A percentile compares a stretch with the other conserved stretches of the same genome.
These are phyloP conservation scores for Zenarchopterus dispar DNA, from an alignment of 2,797 vertebrate genomes.

Conservation along the genomic window DNA sequence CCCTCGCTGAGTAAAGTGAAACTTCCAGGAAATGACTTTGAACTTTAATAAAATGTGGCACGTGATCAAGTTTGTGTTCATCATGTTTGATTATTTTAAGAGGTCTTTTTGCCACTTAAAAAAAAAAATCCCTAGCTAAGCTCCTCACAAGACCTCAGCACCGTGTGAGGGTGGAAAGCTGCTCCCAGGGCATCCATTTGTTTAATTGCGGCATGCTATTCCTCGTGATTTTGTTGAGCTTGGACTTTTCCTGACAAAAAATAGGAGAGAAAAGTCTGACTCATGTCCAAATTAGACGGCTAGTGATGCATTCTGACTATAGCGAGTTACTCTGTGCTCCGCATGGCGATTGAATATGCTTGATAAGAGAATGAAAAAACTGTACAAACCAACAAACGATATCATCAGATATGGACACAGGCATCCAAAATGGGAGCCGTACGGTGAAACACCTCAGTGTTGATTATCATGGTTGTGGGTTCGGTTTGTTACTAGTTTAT, in stretches of 20 bases:
- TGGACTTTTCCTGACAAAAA: constrained; percentile 31
- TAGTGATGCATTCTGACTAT: constrained; percentile 46
- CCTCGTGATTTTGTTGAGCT: constrained; percentile 44
- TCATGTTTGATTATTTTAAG: constrained; percentile 16
- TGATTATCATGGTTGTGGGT: too few species aligned
- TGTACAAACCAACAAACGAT: neutral
- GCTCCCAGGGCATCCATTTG: constrained; percentile 45
- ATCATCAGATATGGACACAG: neutral
- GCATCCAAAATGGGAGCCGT: too few species aligned
- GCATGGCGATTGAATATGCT: constrained; percentile 15
- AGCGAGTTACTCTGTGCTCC: constrained; percentile 14
- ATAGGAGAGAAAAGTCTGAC: constrained; percentile 26
- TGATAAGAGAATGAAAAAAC: constrained; percentile 9
- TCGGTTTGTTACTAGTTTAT: too few species aligned
- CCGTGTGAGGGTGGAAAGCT: constrained; percentile 17
- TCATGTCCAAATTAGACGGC: constrained; percentile 40
- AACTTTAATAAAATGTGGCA: constrained; percentile 24
- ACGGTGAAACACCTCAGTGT: too few species aligned
- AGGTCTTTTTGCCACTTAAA: constrained; percentile 25
- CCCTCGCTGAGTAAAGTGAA: fast-evolving
- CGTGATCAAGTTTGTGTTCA: constrained; percentile 2
- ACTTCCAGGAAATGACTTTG: constrained; percentile 27
- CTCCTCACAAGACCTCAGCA: constrained; percentile 32
- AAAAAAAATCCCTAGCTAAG: constrained; percentile 8
- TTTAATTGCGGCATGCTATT: constrained; percentile 45